Evolutionary conservation across 2,113 vertebrate species (phyloP).

Genomic region (Xenopus laevis): DNA sequence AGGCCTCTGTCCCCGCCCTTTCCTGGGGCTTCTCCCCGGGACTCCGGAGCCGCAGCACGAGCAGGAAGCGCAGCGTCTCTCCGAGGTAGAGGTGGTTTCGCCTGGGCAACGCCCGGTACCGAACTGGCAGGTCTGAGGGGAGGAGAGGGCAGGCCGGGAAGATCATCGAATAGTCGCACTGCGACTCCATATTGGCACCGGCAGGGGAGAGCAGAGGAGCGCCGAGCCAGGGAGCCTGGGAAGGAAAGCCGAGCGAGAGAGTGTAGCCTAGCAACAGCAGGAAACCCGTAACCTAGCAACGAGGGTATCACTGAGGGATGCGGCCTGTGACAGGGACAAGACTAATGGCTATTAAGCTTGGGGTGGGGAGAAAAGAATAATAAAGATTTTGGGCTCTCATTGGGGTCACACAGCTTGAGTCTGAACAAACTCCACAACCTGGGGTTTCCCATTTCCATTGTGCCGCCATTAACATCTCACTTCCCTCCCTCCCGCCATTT

Average conservation of each 20-base stretch:
- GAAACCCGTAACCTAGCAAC: constrained; percentile 15
- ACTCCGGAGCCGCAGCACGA: constrained; percentile 78
- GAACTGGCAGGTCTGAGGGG: constrained; percentile 78
- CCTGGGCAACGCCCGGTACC: constrained; percentile 81
- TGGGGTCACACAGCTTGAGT: no score
- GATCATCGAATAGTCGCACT: constrained; percentile 93
- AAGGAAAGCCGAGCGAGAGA: not conserved
- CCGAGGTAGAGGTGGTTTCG: constrained; percentile 84
- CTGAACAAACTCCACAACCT: no score
- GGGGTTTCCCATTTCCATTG: no score
- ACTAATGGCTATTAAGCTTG: no score
- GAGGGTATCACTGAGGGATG: no score
- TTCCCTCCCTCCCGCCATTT: no score
- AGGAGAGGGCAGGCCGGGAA: constrained; percentile 87
- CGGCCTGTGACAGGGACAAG: no score
- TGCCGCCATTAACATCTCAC: no score
- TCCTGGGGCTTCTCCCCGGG: constrained; percentile 47
- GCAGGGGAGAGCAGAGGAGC: constrained; percentile 18
- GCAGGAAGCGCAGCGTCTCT: constrained; percentile 88
- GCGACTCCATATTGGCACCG: constrained; percentile 77
- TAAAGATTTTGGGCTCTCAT: no score
- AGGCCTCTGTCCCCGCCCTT: constrained; percentile 54
- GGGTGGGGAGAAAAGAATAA: no score
- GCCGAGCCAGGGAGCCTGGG: not conserved
- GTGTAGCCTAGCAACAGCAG: constrained; percentile 15